Evolutionary conservation across 2,797 vertebrate genomes (phyloP), one percentile per base, ranked within the genome.

Genomic region (Choloepus didactylus): DNA sequence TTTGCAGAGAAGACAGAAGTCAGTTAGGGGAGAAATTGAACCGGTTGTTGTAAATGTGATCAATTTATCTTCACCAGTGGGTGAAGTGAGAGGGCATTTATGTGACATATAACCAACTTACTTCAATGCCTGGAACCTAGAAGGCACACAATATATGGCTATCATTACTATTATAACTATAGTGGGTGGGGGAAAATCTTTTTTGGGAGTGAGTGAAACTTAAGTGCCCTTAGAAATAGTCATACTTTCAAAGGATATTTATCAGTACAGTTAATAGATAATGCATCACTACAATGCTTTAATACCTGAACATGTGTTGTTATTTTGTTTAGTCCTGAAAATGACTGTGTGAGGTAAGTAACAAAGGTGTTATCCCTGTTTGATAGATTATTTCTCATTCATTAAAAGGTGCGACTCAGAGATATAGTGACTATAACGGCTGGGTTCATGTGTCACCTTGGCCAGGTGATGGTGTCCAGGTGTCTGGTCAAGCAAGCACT

Each of bases 171-270:
- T 67, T 85, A 69, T 11, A 82, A 59, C 92, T 23, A 73, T 19
- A 75, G 31, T 5, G 90, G 54, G 12, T 51, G 38, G 9, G 16
- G 69, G 11, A n/a, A 73, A 81, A 35, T n/a, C 6, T 49, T 54
- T 87, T 69, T 9, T 14, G 4, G 9, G 4, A 56, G 10, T 56
- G 54, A 90, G 23, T 89, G 27, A 11, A 3, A 79, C 86, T 96
- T 94, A 85, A 73, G 49, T 95, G 77, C 38, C 15, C 62, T 92
- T 93, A 29, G 29, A 46, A 87, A 67, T n/a, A 31, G 49, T 69
- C 23, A 56, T 89, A 91, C n/a, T 83, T 93, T 94, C 72, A 82
- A 82, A 93, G 54, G 18, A 75, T 89, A 86, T 89, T 96, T 83
- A 69, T 91, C 54, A 79, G 27, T 73, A 81, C 19, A 80, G 76